phyloP scores from a whole-genome alignment of 1,140 invertebrate genomes.

The Metaphire vulgaris region DNA sequence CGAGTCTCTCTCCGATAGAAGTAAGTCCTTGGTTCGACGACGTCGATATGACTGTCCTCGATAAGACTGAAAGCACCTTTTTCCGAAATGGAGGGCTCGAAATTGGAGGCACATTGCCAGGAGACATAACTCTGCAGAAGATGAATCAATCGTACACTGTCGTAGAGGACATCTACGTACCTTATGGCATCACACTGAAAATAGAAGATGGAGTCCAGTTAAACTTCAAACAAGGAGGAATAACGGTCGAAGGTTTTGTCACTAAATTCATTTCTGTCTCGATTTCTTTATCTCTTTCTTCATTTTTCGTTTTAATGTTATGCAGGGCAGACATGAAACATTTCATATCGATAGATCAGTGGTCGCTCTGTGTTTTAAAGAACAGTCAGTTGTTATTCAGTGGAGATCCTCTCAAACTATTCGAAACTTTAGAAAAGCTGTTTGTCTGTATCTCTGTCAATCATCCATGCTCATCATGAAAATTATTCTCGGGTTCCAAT shows the following conservation, averaged over 20 bases:
- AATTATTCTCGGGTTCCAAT: no score
- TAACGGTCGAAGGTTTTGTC: constrained; percentile 27
- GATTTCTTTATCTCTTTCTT: no score
- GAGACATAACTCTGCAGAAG: constrained; percentile 5
- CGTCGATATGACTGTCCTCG: neutral
- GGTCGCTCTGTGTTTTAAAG: no score
- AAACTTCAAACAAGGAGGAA: constrained; percentile 19
- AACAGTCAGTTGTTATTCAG: no score
- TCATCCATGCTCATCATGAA: no score
- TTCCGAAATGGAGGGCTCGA: neutral
- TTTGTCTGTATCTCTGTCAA: no score
- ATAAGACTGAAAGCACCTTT: neutral
- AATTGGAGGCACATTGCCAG: constrained; percentile 15
- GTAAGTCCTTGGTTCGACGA: constrained; percentile 12
- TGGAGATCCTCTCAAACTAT: no score
- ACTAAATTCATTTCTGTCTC: no score
- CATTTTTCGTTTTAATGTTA: no score
- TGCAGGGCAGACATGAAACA: no score
- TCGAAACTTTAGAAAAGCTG: no score
- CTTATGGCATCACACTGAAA: constrained; percentile 11
- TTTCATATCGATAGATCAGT: no score
- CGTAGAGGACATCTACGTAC: constrained; percentile 22
- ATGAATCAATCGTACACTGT: constrained; percentile 12
- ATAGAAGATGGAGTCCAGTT: constrained; percentile 15
- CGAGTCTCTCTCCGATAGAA: neutral